Base-by-base conservation (phyloP, 2,113 vertebrate genomes). In the Orientallactaga bullata region DNA sequence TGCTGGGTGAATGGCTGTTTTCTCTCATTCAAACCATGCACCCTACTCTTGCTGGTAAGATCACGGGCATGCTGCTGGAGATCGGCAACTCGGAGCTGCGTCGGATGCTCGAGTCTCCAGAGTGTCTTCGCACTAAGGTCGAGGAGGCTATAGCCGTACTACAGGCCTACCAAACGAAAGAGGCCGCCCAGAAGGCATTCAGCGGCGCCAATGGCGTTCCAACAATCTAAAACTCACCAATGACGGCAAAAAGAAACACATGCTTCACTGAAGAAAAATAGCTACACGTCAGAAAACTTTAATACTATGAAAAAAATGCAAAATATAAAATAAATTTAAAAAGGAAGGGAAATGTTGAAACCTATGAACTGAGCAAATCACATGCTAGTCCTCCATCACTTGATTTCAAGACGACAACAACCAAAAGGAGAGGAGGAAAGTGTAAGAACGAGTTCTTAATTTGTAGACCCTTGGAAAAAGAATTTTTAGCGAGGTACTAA, bases 21-120 rank as follows among this genome's bases (percentile, higher is more conserved):
- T 72, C 83, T 28, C 83, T 85, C 3, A 72, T 85, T 20, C 83
- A 85, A 28, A 16, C 83, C n/a, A 72, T 85, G 83, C 83, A 85
- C 68, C 83, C 83, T 8, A 47, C 83, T 11, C 83, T 85, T 0
- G 83, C 83, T 12, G 68, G 83, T 12, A 85, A 85, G 55, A 72
- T 85, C 83, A 85, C 83, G 0, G 83, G 83, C 5, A 85, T 85
- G 83, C 47, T 85, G 68, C 7, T 85, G 83, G 83, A 85, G 69
- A 85, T 85, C 12, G 68, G 68, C 26, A 85, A 60, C 28, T 21
- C 68, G 16, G 83, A 85, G 28, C 16, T 85, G 2, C 83, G 15
- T 23, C 83, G 20, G 23, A 72, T 85, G 68, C 83, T 85, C 23
- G 68, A 85, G 68, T 85, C 68, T 30, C 83, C 83, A 12, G 83